Base-by-base conservation (phyloP, 1,140 invertebrate genomes). In the Nilaparvata lugens region DNA sequence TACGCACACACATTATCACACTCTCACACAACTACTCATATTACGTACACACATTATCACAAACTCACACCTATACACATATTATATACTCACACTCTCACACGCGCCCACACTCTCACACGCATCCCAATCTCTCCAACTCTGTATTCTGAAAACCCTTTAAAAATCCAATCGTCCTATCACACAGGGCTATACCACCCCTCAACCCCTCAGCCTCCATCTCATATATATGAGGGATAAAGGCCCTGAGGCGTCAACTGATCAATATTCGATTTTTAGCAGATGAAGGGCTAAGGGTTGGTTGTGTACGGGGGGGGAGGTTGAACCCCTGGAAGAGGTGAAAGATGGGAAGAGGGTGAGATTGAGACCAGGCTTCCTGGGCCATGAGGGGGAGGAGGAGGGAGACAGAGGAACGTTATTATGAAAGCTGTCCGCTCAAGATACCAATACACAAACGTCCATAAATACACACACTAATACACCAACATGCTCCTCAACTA, bases 141-240 rank as follows among this genome's bases (percentile, higher is more conserved):
- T 48, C 45, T 48, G 45, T 48, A 48, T 48, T 48, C 45, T 48
- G 45, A 48, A 48, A 48, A 48, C 45, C 45, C 45, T 48, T 48
- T 48, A 48, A 48, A 48, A 48, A 48, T 48, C 45, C 45, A 48
- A 48, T 48, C 45, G 45, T 48, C 45, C 45, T 48, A 48, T 48
- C 45, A 48, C 45, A 18, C 45, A 7, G 16, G 13, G 16, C 42
- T 45, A n/a, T 5, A 3, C 42, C 1, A 23, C n/a, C 7, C 5
- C 45, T 14, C 45, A 11, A 19, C 21, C 45, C 45, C 21, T 6
- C 31, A 35, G 4, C 45, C 14, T 23, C 45, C 18, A 48, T 48
- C 45, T 18, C n/a, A 48, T 48, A 48, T 48, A 48, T 48, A 48
- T 48, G 45, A 48, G 45, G 45, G 45, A 48, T 48, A 48, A 48